These are phyloP conservation scores for Halictus rubicundus DNA, from an alignment of 1,140 invertebrate species.

Conservation along the genomic window DNA sequence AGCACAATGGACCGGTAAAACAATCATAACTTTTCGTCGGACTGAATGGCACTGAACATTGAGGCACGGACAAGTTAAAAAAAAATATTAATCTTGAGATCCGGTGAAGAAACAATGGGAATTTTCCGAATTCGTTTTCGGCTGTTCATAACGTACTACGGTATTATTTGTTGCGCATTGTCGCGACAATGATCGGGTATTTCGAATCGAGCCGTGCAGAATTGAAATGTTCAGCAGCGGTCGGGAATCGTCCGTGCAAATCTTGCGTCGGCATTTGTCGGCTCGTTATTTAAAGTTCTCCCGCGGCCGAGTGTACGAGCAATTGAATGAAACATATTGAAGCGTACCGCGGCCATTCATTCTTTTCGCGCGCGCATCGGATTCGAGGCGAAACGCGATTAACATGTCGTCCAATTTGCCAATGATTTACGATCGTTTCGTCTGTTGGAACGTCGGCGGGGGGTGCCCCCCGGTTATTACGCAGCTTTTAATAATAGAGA, in stretches of 20 bases:
- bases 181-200: too few species aligned
- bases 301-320: conserved; percentile 8
- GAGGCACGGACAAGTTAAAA: too few species aligned
- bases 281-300: not conserved
- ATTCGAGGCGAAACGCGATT: conserved; percentile 70
- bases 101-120: too few species aligned
- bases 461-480: conserved; percentile 70
- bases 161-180: too few species aligned
- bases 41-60: too few species aligned
- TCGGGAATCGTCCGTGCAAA: not conserved
- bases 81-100: too few species aligned
- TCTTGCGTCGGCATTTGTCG: not conserved
- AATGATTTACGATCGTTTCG: conserved; percentile 71
- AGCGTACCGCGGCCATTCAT: conserved; percentile 45
- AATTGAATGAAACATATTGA: conserved; percentile 54
- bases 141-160: too few species aligned
- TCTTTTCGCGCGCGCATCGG: conserved; percentile 47
- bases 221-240: not conserved
- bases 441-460: conserved; percentile 61
- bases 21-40: too few species aligned
- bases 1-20: too few species aligned
- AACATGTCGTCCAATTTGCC: conserved; percentile 71
- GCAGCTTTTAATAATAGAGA: conserved; percentile 75
- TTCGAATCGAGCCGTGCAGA: not conserved
- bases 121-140: too few species aligned